Base-by-base conservation (phyloP, 2,888 invertebrate species). In the Clivina fossor region DNA sequence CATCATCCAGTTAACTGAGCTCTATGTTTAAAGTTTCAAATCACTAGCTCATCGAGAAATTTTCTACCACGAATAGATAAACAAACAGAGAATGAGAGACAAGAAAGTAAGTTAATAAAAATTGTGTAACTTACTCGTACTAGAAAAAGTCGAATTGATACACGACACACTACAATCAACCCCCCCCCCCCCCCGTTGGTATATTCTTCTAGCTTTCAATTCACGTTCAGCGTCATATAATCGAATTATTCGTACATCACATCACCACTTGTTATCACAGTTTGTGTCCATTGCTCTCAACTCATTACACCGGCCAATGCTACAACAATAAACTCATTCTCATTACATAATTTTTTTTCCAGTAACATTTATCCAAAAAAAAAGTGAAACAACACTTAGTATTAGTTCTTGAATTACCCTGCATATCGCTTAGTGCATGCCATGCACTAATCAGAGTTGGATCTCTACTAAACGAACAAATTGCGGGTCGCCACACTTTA, bases 171-270 rank as follows among this genome's bases (percentile, higher is more conserved):
- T 80, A 64, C 81, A 81, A 64, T 89, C n/a, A n/a, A n/a, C n/a
- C n/a, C n/a, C n/a, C n/a, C n/a, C n/a, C n/a, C n/a, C n/a, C n/a
- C n/a, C n/a, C n/a, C n/a, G n/a, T n/a, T n/a, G n/a, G n/a, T n/a
- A n/a, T n/a, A n/a, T n/a, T n/a, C n/a, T n/a, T n/a, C n/a, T n/a
- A n/a, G 81, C 75, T 68, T 85, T 85, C 64, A 87, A 76, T 76
- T 97, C 96, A 33, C 82, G 80, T 67, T 85, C 82, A 33, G 88
- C 85, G 76, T 97, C 95, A 94, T 94, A 97, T 58, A 94, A 79
- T 43, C 93, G 81, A 61, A 97, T 77, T 43, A 81, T 74, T 49
- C 86, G 77, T 15, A 87, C 84, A 67, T n/a, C n/a, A n/a, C n/a
- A n/a, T 88, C 86, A 0, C 94, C 94, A 8, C 86, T 87, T 60